Evolutionary conservation across 2,113 vertebrate species (phyloP).

Genomic region (Zingel zingel): DNA sequence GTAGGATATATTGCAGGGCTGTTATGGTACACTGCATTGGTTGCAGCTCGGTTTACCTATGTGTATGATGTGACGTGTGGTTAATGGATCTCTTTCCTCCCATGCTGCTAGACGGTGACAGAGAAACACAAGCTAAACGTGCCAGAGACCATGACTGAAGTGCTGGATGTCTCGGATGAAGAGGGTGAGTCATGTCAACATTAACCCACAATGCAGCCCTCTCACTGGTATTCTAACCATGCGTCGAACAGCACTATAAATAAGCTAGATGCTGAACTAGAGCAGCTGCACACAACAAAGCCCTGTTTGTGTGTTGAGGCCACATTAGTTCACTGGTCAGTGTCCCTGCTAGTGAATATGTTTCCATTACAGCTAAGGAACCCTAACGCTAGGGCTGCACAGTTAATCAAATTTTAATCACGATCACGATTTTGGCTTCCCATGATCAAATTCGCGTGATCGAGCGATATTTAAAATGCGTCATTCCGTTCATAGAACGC

Average conservation of each 20-base stretch:
- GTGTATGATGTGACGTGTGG: background rate
- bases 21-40: background rate
- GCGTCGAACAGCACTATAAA: background rate
- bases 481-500: no score
- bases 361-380: background rate
- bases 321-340: background rate
- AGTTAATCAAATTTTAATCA: no score
- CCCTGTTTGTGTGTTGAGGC: background rate
- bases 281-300: background rate
- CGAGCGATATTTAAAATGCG: no score
- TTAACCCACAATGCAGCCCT: background rate
- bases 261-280: background rate
- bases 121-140: constrained; percentile 99
- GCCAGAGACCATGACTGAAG: constrained; percentile 98
- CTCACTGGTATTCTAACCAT: background rate
- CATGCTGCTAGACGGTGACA: constrained; percentile 89
- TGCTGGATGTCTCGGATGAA: constrained; percentile 97
- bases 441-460: no score
- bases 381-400: background rate
- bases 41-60: background rate
- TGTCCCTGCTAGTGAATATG: background rate
- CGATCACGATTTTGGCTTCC: no score
- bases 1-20: background rate
- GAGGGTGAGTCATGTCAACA: constrained; percentile 88
- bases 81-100: background rate